Percentiles rank a stretch among this genome's conserved stretches.
Conservation (phyloP, 2,797 vertebrate genomes). For the Gallinago stenura region DNA sequence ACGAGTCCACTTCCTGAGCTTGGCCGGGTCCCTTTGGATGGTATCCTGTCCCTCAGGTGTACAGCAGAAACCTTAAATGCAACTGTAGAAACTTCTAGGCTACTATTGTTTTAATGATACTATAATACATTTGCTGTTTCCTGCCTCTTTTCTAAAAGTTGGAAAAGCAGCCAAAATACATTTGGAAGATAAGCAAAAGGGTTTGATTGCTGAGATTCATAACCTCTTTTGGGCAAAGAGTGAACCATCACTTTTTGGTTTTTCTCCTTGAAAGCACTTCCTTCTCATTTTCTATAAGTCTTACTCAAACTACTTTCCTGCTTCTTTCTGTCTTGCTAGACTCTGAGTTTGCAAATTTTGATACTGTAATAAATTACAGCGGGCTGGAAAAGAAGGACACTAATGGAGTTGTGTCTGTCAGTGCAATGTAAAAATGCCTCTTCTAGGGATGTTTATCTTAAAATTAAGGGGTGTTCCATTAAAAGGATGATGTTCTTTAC, state of each 20-base stretch:
- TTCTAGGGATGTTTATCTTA: not conserved
- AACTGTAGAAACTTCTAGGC: not conserved
- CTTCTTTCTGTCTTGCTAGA: not conserved
- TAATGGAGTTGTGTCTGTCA: not conserved
- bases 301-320: not conserved
- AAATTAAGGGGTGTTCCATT: not conserved
- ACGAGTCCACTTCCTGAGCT: not conserved
- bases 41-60: not conserved
- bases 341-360: not conserved
- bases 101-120: not conserved
- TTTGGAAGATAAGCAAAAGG: constrained; percentile 15
- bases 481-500: not conserved
- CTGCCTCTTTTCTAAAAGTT: not conserved
- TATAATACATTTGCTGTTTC: constrained; percentile 1
- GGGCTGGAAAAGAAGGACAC: not conserved
- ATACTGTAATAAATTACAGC: not conserved
- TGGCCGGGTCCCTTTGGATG: not conserved
- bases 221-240: not conserved
- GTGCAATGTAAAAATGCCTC: not conserved
- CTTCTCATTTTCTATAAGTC: not conserved
- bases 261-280: not conserved
- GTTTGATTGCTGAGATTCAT: not conserved
- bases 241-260: not conserved
- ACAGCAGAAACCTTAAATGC: not conserved
- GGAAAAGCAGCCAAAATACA: not conserved